Conservation (phyloP, 2,113 vertebrate genomes). For the Chlamydotis undulata region DNA sequence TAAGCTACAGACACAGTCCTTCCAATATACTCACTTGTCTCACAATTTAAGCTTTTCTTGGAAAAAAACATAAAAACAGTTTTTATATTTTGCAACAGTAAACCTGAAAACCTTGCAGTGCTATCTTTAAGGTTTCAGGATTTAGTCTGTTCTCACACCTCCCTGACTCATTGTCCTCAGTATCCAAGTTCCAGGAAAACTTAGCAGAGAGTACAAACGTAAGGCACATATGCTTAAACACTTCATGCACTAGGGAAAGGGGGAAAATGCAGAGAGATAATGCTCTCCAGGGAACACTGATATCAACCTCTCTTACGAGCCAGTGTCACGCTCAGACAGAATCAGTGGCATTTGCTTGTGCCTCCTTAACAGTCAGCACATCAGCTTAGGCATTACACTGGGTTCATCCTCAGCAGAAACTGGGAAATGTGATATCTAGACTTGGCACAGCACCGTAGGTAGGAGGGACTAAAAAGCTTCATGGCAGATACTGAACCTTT, state of each 20-base stretch:
- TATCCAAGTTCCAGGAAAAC: not conserved
- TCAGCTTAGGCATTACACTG: not conserved
- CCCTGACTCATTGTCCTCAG: fast-evolving
- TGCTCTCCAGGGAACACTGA: not conserved
- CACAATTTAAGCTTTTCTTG: not conserved
- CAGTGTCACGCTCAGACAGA: not conserved
- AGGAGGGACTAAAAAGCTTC: not conserved
- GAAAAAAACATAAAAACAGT: not conserved
- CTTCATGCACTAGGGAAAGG: not conserved
- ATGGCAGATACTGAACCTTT: slow-evolving; percentile 78
- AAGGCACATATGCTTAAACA: not conserved
- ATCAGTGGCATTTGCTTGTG: not conserved
- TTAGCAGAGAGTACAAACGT: no score
- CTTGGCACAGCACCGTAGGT: not conserved
- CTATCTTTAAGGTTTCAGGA: not conserved
- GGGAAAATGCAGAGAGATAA: not conserved
- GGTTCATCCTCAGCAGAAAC: not conserved
- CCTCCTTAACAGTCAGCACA: not conserved
- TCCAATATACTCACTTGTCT: not conserved
- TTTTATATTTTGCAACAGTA: not conserved
- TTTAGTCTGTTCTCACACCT: not conserved
- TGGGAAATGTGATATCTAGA: not conserved
- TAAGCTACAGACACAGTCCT: not conserved
- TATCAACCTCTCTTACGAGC: not conserved
- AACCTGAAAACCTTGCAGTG: not conserved